These are phyloP conservation scores for Melanostoma mellinum DNA, from an alignment of 2,888 invertebrate genomes.

Conservation along the genomic window DNA sequence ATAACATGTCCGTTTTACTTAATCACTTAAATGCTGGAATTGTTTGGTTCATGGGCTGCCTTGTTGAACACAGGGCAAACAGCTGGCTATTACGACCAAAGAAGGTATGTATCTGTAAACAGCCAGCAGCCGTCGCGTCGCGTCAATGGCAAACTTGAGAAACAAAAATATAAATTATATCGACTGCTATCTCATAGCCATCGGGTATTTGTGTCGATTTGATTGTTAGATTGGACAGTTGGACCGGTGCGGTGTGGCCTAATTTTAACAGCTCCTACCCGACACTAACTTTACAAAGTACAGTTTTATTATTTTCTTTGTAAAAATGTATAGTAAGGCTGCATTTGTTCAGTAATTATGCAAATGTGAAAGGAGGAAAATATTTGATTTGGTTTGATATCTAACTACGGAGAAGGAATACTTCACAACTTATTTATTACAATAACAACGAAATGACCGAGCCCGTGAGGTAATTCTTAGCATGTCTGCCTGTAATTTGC, in stretches of 20 bases:
- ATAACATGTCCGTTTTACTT: no score
- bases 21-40: conserved; percentile 1
- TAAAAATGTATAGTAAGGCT: no score
- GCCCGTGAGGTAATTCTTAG: no score
- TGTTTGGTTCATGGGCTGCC: conserved; percentile 39
- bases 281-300: background rate
- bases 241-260: background rate
- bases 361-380: no score
- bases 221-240: no score
- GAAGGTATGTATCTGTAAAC: conserved; percentile 1
- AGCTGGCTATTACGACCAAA: conserved; percentile 23
- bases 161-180: conserved; percentile 52
- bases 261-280: background rate
- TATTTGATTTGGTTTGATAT: no score
- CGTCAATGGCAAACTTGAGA: conserved; percentile 26
- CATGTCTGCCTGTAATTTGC: no score
- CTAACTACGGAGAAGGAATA: no score
- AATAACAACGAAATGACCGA: no score
- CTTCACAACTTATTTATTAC: no score
- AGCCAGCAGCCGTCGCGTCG: background rate
- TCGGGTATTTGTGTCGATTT: conserved; percentile 42
- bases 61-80: conserved; percentile 47
- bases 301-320: no score
- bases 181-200: conserved; percentile 60
- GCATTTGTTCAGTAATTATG: no score